Conservation (phyloP, 2,113 vertebrate genomes). For the Isurus oxyrinchus region DNA sequence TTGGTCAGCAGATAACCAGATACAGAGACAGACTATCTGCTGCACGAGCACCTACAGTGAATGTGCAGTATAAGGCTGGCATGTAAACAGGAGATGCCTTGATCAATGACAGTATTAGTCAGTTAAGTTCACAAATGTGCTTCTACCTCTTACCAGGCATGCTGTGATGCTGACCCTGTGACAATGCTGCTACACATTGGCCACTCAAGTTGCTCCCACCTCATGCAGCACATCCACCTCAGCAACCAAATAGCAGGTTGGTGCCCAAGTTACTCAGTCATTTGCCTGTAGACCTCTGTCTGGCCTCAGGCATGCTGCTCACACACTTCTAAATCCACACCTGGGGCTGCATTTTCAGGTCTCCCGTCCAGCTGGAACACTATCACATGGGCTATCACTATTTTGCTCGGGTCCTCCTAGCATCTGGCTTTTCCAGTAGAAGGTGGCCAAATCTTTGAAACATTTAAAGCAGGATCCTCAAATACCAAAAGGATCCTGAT, state of each 20-base stretch:
- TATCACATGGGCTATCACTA: not conserved
- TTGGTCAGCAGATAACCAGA: not conserved
- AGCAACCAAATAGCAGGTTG: not conserved
- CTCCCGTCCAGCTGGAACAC: not conserved
- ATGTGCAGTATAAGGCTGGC: not conserved
- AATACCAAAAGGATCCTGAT: not conserved
- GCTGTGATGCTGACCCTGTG: not conserved
- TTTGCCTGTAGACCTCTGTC: not conserved
- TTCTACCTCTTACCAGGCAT: not conserved
- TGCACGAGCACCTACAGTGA: not conserved
- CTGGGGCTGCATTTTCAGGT: not conserved
- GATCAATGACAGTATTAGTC: not conserved
- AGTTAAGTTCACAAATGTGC: not conserved
- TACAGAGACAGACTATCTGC: not conserved
- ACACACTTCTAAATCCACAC: not conserved
- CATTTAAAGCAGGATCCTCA: not conserved
- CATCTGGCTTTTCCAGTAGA: not conserved
- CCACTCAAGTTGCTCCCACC: not conserved
- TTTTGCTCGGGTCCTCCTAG: not conserved
- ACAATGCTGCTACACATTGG: not conserved
- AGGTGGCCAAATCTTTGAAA: not conserved
- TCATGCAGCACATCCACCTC: not conserved
- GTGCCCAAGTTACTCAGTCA: not conserved
- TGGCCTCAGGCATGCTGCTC: not conserved
- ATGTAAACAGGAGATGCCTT: not conserved